Percentiles rank a stretch among this genome's conserved stretches.
Evolutionary conservation across 2,797 vertebrate genomes (phyloP).

Genomic region (Furcifer pardalis): DNA sequence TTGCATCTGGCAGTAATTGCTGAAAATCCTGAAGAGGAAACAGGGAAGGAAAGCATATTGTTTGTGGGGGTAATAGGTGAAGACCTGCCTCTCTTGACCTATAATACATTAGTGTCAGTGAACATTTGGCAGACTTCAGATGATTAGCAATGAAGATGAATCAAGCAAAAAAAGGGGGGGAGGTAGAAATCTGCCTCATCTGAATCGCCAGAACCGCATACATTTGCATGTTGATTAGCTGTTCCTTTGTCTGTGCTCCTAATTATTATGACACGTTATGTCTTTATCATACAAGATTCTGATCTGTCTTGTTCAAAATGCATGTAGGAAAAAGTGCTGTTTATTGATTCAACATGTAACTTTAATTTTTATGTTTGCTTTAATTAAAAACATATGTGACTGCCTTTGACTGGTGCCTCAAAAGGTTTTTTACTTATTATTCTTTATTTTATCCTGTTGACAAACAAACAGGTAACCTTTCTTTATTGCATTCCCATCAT

Average conservation of each 20-base stretch:
- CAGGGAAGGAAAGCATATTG: slow-evolving; percentile 87
- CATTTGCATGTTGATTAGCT: slow-evolving; percentile 93
- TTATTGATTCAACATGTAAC: slow-evolving; percentile 86
- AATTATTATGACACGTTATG: slow-evolving; percentile 97
- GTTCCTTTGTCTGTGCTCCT: slow-evolving; percentile 91
- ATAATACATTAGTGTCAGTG: slow-evolving; percentile 91
- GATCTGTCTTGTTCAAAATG: slow-evolving; percentile 86
- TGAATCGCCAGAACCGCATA: slow-evolving; percentile 89
- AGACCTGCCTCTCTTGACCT: slow-evolving; percentile 93
- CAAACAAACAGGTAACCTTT: slow-evolving; percentile 86
- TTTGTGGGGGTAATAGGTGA: slow-evolving; percentile 90
- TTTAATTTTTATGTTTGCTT: slow-evolving; percentile 88
- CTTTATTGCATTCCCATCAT: slow-evolving; percentile 65
- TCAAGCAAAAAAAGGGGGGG: slow-evolving; percentile 77
- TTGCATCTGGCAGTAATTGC: slow-evolving; percentile 99
- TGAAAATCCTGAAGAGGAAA: slow-evolving; percentile 93
- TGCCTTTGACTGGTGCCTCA: slow-evolving; percentile 80
- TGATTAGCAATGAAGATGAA: slow-evolving; percentile 88
- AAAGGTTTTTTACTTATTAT: slow-evolving; percentile 69
- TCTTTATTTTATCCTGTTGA: slow-evolving; percentile 84
- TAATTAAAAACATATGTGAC: slow-evolving; percentile 90
- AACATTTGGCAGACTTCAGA: slow-evolving; percentile 87
- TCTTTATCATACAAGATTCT: slow-evolving; percentile 94
- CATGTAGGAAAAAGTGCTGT: slow-evolving; percentile 84
- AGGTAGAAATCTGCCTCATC: slow-evolving; percentile 85